A percentile compares a stretch with the other conserved stretches of the same genome.
Conservation (phyloP, 2,888 invertebrate genomes). For the Tubulanus polymorphus region DNA sequence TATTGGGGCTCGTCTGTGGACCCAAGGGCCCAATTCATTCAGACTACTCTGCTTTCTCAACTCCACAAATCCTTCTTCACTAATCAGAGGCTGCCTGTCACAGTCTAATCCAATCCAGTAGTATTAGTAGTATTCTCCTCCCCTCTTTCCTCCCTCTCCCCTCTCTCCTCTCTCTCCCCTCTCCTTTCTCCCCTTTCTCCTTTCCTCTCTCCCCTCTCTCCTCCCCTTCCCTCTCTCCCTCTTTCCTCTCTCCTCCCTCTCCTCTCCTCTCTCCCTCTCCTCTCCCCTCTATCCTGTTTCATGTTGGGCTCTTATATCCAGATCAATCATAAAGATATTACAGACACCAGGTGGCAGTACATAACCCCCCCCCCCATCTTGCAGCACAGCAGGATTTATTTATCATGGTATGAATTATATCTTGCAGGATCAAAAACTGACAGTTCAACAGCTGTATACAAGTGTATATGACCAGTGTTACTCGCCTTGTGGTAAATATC, state of each 20-base stretch:
- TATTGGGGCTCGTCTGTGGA: no score
- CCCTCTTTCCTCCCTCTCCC: conserved; percentile 1
- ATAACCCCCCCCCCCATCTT: no score
- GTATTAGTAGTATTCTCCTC: conserved; percentile 2
- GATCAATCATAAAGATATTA: no score
- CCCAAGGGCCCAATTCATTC: no score
- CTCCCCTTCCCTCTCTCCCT: not conserved
- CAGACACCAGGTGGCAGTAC: no score
- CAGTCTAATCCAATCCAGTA: no score
- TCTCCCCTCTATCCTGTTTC: no score
- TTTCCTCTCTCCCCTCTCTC: not conserved
- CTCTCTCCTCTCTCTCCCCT: not conserved
- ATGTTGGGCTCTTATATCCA: no score
- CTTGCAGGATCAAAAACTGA: conserved; percentile 21
- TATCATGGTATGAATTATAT: not conserved
- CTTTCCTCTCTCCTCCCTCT: not conserved
- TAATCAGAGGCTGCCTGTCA: no score
- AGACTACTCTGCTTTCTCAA: no score
- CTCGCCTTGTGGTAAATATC: conserved; percentile 77
- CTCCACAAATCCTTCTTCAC: no score
- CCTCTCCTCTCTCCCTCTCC: not conserved
- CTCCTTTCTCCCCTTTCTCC: conserved; percentile 1
- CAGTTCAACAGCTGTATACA: conserved; percentile 58
- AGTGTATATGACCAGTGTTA: conserved; percentile 77
- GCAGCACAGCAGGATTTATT: no score